Conservation (phyloP, 1,140 invertebrate genomes). For the Charaxes varanes region DNA sequence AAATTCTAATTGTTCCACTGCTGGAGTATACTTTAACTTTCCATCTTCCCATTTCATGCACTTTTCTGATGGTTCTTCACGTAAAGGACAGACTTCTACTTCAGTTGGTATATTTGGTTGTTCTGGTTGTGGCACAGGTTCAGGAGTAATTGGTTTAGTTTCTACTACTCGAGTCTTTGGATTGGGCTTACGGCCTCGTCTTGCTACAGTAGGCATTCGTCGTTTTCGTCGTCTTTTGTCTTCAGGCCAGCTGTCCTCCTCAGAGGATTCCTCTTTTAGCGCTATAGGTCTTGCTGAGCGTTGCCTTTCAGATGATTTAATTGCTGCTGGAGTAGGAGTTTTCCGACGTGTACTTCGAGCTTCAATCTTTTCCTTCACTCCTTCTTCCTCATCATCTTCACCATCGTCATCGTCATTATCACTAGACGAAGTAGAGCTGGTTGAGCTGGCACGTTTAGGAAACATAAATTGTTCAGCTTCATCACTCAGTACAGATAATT, state of each 20-base stretch:
- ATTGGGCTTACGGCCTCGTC: slow-evolving; percentile 21
- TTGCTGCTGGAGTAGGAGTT: slow-evolving; percentile 27
- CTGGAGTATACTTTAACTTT: slow-evolving; percentile 72
- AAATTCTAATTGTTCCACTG: slow-evolving; percentile 80
- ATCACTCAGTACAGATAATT: slow-evolving; percentile 83
- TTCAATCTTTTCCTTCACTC: no score
- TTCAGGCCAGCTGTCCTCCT: slow-evolving; percentile 60
- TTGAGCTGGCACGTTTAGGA: slow-evolving; percentile 77
- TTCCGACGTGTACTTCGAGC: slow-evolving; percentile 22
- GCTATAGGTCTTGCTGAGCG: slow-evolving; percentile 48
- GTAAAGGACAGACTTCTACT: slow-evolving; percentile 38
- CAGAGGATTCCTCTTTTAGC: slow-evolving; percentile 60
- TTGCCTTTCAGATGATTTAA: slow-evolving; percentile 38
- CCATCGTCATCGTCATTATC: slow-evolving; percentile 69
- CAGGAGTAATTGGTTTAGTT: slow-evolving; percentile 19
- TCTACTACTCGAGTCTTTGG: slow-evolving; percentile 20
- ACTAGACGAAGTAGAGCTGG: slow-evolving; percentile 67
- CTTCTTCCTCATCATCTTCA: slow-evolving; percentile 68
- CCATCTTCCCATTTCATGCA: slow-evolving; percentile 66
- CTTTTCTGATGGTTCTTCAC: slow-evolving; percentile 43
- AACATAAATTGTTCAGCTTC: slow-evolving; percentile 91
- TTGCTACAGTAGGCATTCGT: slow-evolving; percentile 27
- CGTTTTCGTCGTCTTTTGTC: slow-evolving; percentile 46
- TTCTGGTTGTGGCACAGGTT: slow-evolving; percentile 19
- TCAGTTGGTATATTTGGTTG: slow-evolving; percentile 13